Evolutionary conservation across 2,797 vertebrate species (phyloP), one percentile per base, ranked within the genome.

Genomic region (Mycteria americana): DNA sequence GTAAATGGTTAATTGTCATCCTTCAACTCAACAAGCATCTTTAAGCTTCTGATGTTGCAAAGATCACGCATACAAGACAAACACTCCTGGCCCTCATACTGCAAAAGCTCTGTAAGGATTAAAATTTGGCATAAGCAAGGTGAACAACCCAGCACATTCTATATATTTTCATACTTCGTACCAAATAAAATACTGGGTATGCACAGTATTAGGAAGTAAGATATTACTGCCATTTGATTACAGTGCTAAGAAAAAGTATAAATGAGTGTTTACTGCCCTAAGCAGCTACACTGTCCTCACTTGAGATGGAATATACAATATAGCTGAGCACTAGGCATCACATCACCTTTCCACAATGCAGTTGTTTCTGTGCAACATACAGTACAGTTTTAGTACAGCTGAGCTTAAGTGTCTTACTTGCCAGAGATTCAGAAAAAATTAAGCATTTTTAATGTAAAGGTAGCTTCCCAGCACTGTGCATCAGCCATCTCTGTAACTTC

Each of bases 391-490:
- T 51, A 56, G 88, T 37, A 75, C 51, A 84, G 35, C 30, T 62
- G 33, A 63, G 56, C 51, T 51, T 57, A 39, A 2, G 9, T 81
- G 63, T 85, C 86, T 85, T 43, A 46, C 43, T 64, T 72, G 93
- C 30, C 75, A 95, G 69, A 91, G 50, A 77, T 18, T 69, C 62
- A 74, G 74, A 56, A 85, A 91, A 94, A 51, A 90, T 13, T 15
- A 83, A 89, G 68, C 62, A 54, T 31, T 77, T 87, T 75, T 65
- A 73, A 80, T n/a, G 33, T 85, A 74, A 76, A 83, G 50, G 28
- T 56, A 72, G 67, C 88, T 95, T 84, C 86, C 88, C 79, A 93
- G 67, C 87, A 93, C 96, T 95, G 77, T 64, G 70, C 85, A 89
- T 57, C 75, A 87, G 69, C 81, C 37, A 31, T 15, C 43, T 68